phyloP scores from a whole-genome alignment of 1,140 invertebrate species.

The Arctopsyche grandis region DNA sequence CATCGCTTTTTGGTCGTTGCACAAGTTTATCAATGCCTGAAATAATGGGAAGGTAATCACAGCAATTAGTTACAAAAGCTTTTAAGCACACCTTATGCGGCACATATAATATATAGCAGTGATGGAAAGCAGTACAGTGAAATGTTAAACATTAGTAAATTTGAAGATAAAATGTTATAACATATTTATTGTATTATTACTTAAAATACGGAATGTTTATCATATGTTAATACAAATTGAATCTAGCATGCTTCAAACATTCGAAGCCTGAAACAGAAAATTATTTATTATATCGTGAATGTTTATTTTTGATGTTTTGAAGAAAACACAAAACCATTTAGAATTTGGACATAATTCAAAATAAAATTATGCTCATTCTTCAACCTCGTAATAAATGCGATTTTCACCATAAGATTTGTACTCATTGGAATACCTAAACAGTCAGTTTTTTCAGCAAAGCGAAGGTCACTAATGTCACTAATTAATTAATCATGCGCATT shows the following conservation, averaged over 20 bases:
- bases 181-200: too few species aligned
- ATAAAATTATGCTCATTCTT: too few species aligned
- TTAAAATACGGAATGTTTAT: background rate
- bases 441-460: too few species aligned
- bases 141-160: background rate
- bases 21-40: conserved; percentile 42
- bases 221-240: background rate
- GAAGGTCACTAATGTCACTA: too few species aligned
- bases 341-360: too few species aligned
- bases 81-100: background rate
- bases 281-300: background rate
- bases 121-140: background rate
- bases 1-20: conserved; percentile 2
- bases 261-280: background rate
- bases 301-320: background rate
- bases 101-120: background rate
- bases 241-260: background rate
- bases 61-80: conserved; percentile 38
- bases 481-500: too few species aligned
- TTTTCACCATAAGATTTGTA: too few species aligned
- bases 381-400: too few species aligned
- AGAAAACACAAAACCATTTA: too few species aligned
- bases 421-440: too few species aligned
- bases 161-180: too few species aligned
- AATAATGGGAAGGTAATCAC: conserved; percentile 37